A percentile compares a stretch with the other conserved stretches of the same genome.
Conservation (phyloP, 2,888 invertebrate species). For the Hyposoter dolosus region DNA sequence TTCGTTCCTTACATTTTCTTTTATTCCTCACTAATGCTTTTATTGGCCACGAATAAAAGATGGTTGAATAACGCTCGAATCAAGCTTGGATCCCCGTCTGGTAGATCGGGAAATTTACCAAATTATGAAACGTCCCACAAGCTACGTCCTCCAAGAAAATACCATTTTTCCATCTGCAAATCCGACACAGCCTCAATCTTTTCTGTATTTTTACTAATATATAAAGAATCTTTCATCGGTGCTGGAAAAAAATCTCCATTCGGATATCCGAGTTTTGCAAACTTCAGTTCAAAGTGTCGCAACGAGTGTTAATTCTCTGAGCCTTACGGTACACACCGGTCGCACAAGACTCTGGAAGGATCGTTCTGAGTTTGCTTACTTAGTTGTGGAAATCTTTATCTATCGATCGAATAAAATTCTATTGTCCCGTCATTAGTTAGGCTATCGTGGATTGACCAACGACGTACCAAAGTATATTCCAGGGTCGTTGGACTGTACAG, state of each 20-base stretch:
- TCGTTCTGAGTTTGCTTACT: background rate
- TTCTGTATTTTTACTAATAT: background rate
- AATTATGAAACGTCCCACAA: constrained; percentile 38
- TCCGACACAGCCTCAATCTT: background rate
- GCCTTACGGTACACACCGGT: background rate
- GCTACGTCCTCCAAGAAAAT: constrained; percentile 32
- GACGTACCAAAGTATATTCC: background rate
- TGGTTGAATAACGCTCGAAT: background rate
- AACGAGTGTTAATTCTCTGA: background rate
- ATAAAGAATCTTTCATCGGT: background rate
- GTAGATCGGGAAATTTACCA: constrained; percentile 24
- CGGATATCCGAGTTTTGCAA: background rate
- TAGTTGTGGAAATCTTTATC: background rate
- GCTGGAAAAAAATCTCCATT: background rate
- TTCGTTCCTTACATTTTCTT: constrained; percentile 11
- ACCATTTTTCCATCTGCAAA: background rate
- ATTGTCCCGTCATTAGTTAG: background rate
- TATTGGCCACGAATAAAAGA: background rate
- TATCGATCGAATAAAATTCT: background rate
- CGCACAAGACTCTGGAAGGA: background rate
- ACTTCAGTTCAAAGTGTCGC: background rate
- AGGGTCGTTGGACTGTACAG: background rate
- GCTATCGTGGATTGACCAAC: background rate
- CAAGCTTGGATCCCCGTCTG: constrained; percentile 12
- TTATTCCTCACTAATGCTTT: background rate